Evolutionary conservation across 2,888 invertebrate genomes (phyloP).

Genomic region (Acronicta alni): DNA sequence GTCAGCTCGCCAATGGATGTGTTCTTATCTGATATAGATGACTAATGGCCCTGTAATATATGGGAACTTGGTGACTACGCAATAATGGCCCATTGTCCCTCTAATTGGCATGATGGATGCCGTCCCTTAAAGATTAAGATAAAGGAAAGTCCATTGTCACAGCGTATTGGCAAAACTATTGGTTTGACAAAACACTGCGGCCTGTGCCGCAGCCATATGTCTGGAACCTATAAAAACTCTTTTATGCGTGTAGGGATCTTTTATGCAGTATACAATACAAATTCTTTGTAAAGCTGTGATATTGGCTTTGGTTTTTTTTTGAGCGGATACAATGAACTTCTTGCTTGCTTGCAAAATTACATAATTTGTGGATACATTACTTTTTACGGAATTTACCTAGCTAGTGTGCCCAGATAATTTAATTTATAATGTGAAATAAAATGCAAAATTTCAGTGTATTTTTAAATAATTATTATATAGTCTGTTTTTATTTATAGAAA

Average conservation of each 20-base stretch:
- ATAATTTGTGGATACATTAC: conserved; percentile 6
- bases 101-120: conserved; percentile 70
- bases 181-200: conserved; percentile 42
- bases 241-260: conserved; percentile 31
- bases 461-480: too few relatives aligned
- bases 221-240: conserved; percentile 26
- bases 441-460: background rate
- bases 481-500: too few relatives aligned
- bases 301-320: conserved; percentile 28
- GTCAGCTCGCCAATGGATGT: conserved; percentile 65
- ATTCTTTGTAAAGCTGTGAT: conserved; percentile 20
- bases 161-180: conserved; percentile 52
- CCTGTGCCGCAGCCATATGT: conserved; percentile 50
- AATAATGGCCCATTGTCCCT: conserved; percentile 65
- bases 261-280: conserved; percentile 36
- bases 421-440: background rate
- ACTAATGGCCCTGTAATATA: conserved; percentile 68
- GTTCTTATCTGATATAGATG: conserved; percentile 73
- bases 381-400: conserved; percentile 1
- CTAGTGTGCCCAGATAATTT: background rate
- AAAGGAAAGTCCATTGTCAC: conserved; percentile 63
- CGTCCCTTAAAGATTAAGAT: conserved; percentile 71
- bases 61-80: conserved; percentile 71
- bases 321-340: conserved; percentile 18
- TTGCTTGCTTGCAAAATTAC: conserved; percentile 2